Conservation (phyloP, 1,140 invertebrate species). For the Drosophila teissieri region DNA sequence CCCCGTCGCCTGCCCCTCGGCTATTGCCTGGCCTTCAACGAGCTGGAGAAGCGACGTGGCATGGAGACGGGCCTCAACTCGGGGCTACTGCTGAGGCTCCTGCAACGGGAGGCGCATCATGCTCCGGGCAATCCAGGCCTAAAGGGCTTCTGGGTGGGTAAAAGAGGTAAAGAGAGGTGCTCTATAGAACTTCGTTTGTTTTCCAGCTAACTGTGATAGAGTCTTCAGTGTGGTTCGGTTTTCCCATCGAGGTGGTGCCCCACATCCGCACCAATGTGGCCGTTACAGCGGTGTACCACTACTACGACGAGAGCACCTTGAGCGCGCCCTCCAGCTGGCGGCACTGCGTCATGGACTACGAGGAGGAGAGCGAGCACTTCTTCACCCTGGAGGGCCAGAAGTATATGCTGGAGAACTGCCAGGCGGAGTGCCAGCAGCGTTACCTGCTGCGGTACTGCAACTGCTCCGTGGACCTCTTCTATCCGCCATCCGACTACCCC, state of each 20-base stretch:
- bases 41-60: conserved; percentile 42
- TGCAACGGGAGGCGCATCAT: conserved; percentile 32
- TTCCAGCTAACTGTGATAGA: conserved; percentile 57
- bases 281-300: conserved; percentile 58
- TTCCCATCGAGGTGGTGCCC: conserved; percentile 41
- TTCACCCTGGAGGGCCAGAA: conserved; percentile 48
- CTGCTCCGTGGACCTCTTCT: conserved; percentile 75
- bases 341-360: conserved; percentile 58
- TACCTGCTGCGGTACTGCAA: conserved; percentile 69
- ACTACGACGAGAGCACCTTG: conserved; percentile 52
- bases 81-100: conserved; percentile 36
- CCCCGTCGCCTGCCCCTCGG: conserved; percentile 47
- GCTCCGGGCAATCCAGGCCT: conserved; percentile 41
- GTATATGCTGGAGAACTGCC: conserved; percentile 78
- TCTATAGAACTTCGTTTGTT: background rate
- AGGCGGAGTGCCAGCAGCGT: conserved; percentile 66
- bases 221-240: conserved; percentile 49
- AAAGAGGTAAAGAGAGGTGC: too few species aligned
- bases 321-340: conserved; percentile 36
- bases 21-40: conserved; percentile 64
- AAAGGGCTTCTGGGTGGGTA: conserved; percentile 72
- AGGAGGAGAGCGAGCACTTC: conserved; percentile 52
- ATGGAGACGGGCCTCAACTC: conserved; percentile 25
- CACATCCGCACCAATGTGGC: conserved; percentile 51
- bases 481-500: conserved; percentile 58